Base-by-base conservation (phyloP, 2,797 vertebrate genomes). In the Podarcis lilfordi region DNA sequence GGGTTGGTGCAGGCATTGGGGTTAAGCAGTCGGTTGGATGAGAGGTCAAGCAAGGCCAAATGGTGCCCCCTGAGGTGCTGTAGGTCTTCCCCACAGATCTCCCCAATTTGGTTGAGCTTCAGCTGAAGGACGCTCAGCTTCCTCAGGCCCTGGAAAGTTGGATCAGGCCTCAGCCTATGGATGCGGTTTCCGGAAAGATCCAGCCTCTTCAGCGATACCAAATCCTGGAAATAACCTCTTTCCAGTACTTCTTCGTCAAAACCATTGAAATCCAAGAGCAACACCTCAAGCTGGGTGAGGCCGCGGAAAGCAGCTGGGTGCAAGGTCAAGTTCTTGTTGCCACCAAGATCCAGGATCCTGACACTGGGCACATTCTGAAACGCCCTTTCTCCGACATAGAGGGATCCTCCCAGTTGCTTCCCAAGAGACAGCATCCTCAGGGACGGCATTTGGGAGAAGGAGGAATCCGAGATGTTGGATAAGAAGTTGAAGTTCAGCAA, bases 281-380 rank as follows among this genome's bases (percentile, higher is more conserved):
- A 83, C 6, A 86, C 81, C 77, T 95, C 69, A 2, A 95, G 89
- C 13, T 68, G 71, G 6, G 11, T 8, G n/a, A 95, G 82, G 35
- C 94, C 94, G 0, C 40, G 37, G 77, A 95, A 89, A 2, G 93
- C 92, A 3, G 15, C 25, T 5, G 68, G 82, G 64, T 94, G 91
- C 4, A 95, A 59, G 0, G 35, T 85, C 13, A 93, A 7, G 8
- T 91, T 84, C 71, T 0, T 7, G 45, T 94, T 95, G 40, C 94
- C 89, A 2, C 94, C 94, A 10, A 95, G 88, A 32, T 95, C 94
- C 45, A 95, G 93, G 32, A 77, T 79, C 0, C 23, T 93, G 68
- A 95, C 68, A 68, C 83, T 83, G 25, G 92, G 11, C 21, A 91
- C 68, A 1, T 92, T 89, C 10, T 50, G n/a, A 55, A 95, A 95